phyloP scores from a whole-genome alignment of 2,113 vertebrate species.

The Macquaria australasica region DNA sequence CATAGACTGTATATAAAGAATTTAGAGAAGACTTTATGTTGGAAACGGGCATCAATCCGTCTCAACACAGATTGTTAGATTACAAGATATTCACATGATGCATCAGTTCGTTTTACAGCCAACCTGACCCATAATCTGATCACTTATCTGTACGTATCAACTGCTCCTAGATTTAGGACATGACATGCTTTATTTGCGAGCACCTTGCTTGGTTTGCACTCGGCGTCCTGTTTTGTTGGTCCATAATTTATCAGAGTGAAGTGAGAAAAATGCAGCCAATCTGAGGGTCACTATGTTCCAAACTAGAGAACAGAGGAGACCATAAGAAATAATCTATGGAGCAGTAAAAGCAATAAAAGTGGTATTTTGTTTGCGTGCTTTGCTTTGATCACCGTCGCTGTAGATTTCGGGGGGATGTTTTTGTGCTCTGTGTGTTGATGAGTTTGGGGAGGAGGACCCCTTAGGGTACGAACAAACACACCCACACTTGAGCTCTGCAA shows the following conservation, averaged over 20 bases:
- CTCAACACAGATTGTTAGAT: neutral
- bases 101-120: neutral
- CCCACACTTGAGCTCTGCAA: conserved; percentile 44
- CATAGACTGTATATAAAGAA: no score
- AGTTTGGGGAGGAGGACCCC: conserved; percentile 21
- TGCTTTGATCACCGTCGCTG: conserved; percentile 34
- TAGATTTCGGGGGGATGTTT: conserved; percentile 29
- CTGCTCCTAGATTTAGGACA: neutral
- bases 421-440: conserved; percentile 40
- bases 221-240: neutral
- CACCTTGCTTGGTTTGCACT: neutral
- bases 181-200: neutral
- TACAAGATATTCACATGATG: neutral
- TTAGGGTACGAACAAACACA: conserved; percentile 34
- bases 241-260: conserved; percentile 19
- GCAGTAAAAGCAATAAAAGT: conserved; percentile 34
- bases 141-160: neutral
- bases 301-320: neutral
- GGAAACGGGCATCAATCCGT: neutral
- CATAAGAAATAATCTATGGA: conserved; percentile 35
- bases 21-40: no score
- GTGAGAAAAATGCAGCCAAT: neutral
- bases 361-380: conserved; percentile 41
- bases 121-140: neutral
- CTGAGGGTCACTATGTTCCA: neutral